Base-by-base conservation (phyloP, 1,140 invertebrate genomes). In the Drosophila paulistorum region DNA sequence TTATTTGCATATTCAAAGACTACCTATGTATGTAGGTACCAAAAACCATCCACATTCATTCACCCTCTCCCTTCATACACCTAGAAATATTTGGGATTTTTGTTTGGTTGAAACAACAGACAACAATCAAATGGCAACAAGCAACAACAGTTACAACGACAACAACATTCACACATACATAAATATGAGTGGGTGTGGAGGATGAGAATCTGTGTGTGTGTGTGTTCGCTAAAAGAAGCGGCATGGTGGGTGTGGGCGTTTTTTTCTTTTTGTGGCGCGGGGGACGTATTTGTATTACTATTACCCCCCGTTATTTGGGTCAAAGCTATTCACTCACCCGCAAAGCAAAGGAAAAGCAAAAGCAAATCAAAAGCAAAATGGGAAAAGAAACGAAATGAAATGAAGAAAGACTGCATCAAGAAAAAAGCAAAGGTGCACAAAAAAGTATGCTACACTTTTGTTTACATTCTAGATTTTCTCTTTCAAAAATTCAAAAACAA, bases 301-400 rank as follows among this genome's bases (percentile, higher is more conserved):
- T 59, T 59, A 37, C 57, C 57, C 81, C 74, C 79, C 68, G 72
- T 89, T 91, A 90, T 91, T 91, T 91, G 84, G 89, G 89, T 91
- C 89, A 91, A 91, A 91, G 90, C 89, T 91, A 91, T 90, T 91
- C 89, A 90, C 78, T 90, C 87, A 91, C 74, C 82, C 79, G 89
- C 78, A 91, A 83, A 78, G 73, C 68, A 58, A 71, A 71, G 58
- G 51, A 17, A 70, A 54, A 23, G 20, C 1, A 23, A 23, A 23
- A 23, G 20, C 20, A 23, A 23, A 35, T 6, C 45, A 26, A 70
- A 55, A 35, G 13, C 45, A 13, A 48, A 48, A 48, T 17, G 45
- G 14, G 17, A 20, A 48, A 48, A 48, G 45, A 20, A 48, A 48
- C 45, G 72, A 81, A 81, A 77, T 66, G 76, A 83, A 82, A 79